Percentiles rank a stretch among this genome's conserved stretches.
Evolutionary conservation across 2,113 vertebrate genomes (phyloP).

Genomic region (Suricata suricatta): DNA sequence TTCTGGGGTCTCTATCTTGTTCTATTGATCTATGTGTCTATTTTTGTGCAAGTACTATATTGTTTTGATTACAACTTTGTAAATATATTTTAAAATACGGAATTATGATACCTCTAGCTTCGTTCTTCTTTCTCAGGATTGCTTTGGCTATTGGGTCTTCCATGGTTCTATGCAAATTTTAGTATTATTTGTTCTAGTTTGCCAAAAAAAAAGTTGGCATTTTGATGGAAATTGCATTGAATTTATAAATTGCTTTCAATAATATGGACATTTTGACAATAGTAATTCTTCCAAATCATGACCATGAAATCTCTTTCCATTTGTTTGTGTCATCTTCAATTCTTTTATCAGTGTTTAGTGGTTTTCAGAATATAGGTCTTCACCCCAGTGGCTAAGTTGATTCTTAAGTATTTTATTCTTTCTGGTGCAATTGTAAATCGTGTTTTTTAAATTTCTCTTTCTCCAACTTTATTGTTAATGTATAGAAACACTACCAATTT

Average conservation of each 20-base stretch:
- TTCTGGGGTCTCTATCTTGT: not conserved
- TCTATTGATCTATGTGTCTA: not conserved
- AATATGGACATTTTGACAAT: not conserved
- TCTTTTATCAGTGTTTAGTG: not conserved
- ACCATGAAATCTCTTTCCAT: not conserved
- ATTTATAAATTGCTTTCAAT: not conserved
- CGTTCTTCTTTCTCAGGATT: not conserved
- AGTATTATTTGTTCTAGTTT: not conserved
- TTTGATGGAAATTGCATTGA: not conserved
- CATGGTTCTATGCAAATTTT: not conserved
- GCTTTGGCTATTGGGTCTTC: not conserved
- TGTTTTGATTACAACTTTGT: not conserved
- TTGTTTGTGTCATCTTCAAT: not conserved
- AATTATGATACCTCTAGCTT: not conserved
- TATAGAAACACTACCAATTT: not conserved
- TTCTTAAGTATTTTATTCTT: not conserved
- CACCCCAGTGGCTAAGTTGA: not conserved
- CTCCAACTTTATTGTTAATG: not conserved
- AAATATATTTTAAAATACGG: not conserved
- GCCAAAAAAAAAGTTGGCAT: not conserved
- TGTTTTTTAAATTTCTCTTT: not conserved
- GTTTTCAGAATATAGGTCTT: not conserved
- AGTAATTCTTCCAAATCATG: not conserved
- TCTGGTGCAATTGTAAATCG: not conserved
- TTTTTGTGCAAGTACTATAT: not conserved